Evolutionary conservation across 2,113 vertebrate genomes (phyloP).

Genomic region (Thoracochromis brauschi): DNA sequence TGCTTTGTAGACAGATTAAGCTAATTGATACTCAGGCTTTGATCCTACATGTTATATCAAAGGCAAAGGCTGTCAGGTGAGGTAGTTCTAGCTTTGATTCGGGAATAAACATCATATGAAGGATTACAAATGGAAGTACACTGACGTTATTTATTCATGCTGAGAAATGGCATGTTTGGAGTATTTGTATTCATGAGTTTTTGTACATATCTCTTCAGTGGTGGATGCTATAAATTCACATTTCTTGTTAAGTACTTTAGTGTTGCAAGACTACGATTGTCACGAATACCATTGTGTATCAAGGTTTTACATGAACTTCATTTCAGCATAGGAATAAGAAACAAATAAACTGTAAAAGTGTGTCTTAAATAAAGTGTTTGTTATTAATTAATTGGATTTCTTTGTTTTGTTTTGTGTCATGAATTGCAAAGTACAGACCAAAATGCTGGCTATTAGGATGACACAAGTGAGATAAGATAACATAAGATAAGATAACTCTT

Average conservation of each 20-base stretch:
- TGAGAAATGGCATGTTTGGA: background rate
- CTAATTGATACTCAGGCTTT: background rate
- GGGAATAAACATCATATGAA: background rate
- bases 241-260: background rate
- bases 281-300: background rate
- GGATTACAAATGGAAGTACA: background rate
- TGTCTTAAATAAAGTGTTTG: slow-evolving; percentile 59
- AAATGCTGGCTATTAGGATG: background rate
- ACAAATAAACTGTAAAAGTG: slow-evolving; percentile 21
- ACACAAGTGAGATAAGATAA: background rate
- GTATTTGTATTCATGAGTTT: background rate
- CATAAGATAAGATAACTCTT: background rate
- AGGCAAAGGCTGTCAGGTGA: background rate
- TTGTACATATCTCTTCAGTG: slow-evolving; percentile 13
- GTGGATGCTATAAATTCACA: background rate
- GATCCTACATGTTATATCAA: background rate
- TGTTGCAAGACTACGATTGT: background rate
- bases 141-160: slow-evolving; percentile 28
- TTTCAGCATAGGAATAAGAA: background rate
- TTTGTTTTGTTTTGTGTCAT: background rate
- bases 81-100: background rate
- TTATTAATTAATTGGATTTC: background rate
- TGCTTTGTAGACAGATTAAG: background rate
- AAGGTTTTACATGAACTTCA: background rate
- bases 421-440: background rate